Conservation (phyloP, 2,888 invertebrate species). For the Euclidia mi region DNA sequence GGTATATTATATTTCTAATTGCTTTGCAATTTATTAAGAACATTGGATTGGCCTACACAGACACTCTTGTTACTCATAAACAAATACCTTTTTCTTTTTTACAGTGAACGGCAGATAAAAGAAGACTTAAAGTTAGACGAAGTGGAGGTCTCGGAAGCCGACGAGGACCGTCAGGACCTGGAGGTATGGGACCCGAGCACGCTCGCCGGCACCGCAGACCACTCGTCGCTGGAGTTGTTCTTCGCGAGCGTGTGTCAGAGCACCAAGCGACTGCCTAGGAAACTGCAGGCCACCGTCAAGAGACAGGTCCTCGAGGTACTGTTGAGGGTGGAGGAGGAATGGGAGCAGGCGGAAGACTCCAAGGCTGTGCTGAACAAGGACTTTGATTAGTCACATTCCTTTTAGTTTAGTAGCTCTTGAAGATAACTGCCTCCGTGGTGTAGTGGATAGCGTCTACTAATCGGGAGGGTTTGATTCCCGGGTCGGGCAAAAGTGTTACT, state of each 20-base stretch:
- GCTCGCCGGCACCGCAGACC: constrained; percentile 48
- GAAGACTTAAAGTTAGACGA: constrained; percentile 71
- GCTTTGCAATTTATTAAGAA: too few species aligned
- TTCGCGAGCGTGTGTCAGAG: constrained; percentile 86
- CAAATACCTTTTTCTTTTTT: too few species aligned
- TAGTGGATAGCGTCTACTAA: too few species aligned
- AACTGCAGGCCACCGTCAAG: constrained; percentile 73
- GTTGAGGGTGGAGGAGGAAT: constrained; percentile 78
- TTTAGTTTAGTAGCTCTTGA: too few species aligned
- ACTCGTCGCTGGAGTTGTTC: constrained; percentile 81
- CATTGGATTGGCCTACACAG: too few species aligned
- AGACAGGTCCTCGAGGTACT: constrained; percentile 77
- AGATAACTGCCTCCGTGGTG: too few species aligned
- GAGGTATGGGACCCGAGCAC: constrained; percentile 72
- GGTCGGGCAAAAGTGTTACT: too few species aligned
- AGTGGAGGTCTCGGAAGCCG: constrained; percentile 69
- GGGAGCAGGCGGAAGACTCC: constrained; percentile 60
- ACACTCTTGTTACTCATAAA: too few species aligned
- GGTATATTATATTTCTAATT: too few species aligned
- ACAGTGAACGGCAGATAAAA: constrained; percentile 47
- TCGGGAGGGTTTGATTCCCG: too few species aligned
- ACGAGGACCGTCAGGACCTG: constrained; percentile 60
- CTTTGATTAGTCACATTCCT: constrained; percentile 45
- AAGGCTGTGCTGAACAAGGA: constrained; percentile 52
- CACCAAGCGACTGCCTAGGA: constrained; percentile 74